Evolutionary conservation across 2,888 invertebrate genomes (phyloP).

Genomic region (Petrolisthes manimaculis): DNA sequence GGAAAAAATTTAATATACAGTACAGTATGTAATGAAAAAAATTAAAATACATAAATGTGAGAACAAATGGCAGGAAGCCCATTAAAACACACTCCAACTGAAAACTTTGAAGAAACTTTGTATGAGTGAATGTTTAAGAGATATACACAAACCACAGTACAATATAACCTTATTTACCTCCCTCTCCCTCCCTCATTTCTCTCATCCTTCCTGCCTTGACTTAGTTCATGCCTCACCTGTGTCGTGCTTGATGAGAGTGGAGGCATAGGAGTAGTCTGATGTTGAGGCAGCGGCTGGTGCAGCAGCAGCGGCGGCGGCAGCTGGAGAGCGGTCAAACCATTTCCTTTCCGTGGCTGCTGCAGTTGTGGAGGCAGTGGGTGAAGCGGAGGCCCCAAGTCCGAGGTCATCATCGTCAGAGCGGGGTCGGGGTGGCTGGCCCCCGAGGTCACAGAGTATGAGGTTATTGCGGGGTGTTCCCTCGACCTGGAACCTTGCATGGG

Average conservation of each 20-base stretch:
- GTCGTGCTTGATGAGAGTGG: slow-evolving; percentile 70
- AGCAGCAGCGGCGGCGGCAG: slow-evolving; percentile 66
- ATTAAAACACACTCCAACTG: no score
- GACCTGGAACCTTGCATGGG: slow-evolving; percentile 71
- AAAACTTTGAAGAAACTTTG: no score
- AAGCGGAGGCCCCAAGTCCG: slow-evolving; percentile 72
- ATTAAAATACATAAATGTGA: no score
- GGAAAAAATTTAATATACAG: no score
- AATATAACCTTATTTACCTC: no score
- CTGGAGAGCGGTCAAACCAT: slow-evolving; percentile 34
- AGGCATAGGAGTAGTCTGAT: slow-evolving; percentile 67
- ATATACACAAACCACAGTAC: no score
- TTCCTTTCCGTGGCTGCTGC: slow-evolving; percentile 60
- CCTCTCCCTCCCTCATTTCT: background rate
- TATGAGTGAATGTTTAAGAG: no score
- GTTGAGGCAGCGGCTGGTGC: slow-evolving; percentile 67
- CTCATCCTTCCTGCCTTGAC: background rate
- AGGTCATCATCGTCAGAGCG: slow-evolving; percentile 71
- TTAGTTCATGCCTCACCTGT: slow-evolving; percentile 69
- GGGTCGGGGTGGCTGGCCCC: slow-evolving; percentile 69
- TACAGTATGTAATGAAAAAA: no score
- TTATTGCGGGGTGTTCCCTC: slow-evolving; percentile 69
- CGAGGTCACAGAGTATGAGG: slow-evolving; percentile 70
- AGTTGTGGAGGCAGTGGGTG: slow-evolving; percentile 69
- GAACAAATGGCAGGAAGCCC: no score